These are phyloP conservation scores for Ooceraea biroi DNA, from an alignment of 1,140 invertebrate species.

Conservation along the genomic window DNA sequence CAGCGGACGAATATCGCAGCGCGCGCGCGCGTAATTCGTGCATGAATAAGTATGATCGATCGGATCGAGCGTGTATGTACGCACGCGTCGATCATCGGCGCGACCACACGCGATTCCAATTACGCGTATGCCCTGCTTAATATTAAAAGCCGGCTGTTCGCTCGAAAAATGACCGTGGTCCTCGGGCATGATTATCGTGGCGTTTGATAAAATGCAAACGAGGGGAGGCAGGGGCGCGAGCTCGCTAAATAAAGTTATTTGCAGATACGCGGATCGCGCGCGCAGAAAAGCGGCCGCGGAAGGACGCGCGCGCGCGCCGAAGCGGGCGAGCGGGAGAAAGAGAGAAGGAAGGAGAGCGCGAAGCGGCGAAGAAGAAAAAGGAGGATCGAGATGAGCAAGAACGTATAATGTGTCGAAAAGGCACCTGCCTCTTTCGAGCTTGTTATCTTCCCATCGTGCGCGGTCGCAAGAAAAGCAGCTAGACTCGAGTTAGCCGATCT, in stretches of 20 bases:
- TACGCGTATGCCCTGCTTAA: constrained; percentile 63
- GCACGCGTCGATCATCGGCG: constrained; percentile 37
- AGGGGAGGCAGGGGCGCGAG: constrained; percentile 15
- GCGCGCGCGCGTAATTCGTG: constrained; percentile 33
- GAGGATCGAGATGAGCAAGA: constrained; percentile 75
- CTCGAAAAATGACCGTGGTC: constrained; percentile 62
- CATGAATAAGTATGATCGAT: constrained; percentile 58
- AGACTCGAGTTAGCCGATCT: constrained; percentile 79
- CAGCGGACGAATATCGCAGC: constrained; percentile 33
- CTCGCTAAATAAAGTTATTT: constrained; percentile 71
- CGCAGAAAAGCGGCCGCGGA: constrained; percentile 11
- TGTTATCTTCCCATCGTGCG: constrained; percentile 81
- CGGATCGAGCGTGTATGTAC: constrained; percentile 48
- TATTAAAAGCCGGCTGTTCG: constrained; percentile 68
- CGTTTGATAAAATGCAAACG: constrained; percentile 75
- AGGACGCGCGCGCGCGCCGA: not conserved
- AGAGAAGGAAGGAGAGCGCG: not conserved
- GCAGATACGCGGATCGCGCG: constrained; percentile 27
- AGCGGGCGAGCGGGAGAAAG: not conserved
- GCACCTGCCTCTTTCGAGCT: constrained; percentile 82
- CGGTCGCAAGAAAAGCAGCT: constrained; percentile 79
- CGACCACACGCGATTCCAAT: constrained; percentile 55
- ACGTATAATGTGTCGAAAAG: constrained; percentile 83
- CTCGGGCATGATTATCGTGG: constrained; percentile 52
- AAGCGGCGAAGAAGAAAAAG: constrained; percentile 68